A percentile compares a stretch with the other conserved stretches of the same genome.
phyloP scores from a whole-genome alignment of 2,888 invertebrate species.

The Macrosiphum euphorbiae region DNA sequence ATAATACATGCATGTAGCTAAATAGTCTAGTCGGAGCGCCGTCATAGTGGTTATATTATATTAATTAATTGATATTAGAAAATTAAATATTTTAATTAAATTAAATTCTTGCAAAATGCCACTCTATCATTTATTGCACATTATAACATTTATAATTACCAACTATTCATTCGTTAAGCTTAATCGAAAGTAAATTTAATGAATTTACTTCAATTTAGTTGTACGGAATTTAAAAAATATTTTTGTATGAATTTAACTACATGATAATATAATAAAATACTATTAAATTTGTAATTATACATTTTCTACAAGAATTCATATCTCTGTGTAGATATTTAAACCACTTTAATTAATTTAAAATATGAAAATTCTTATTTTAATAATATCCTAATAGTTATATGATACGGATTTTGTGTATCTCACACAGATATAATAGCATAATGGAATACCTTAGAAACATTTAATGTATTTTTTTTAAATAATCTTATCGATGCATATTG shows the following conservation, averaged over 20 bases:
- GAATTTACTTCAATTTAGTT: neutral
- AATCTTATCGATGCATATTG: too few species aligned
- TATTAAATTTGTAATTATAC: neutral
- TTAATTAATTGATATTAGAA: neutral
- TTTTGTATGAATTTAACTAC: neutral
- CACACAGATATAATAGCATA: too few species aligned
- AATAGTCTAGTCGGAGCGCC: slow-evolving; percentile 33
- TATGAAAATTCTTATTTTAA: neutral
- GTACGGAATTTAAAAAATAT: neutral
- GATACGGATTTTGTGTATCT: neutral
- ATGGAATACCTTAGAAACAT: too few species aligned
- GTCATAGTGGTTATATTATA: neutral
- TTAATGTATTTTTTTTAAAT: too few species aligned
- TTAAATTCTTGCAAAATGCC: too few species aligned
- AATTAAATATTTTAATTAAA: neutral
- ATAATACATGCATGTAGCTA: neutral
- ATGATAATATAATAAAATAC: neutral
- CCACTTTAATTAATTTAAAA: neutral
- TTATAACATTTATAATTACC: neutral
- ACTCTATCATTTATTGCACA: too few species aligned
- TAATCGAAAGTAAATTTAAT: neutral
- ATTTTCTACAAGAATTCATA: neutral
- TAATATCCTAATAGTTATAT: neutral
- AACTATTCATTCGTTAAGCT: neutral
- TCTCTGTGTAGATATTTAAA: neutral